Evolutionary conservation across 2,888 invertebrate genomes (phyloP).

Genomic region (Cephus pygmeus): DNA sequence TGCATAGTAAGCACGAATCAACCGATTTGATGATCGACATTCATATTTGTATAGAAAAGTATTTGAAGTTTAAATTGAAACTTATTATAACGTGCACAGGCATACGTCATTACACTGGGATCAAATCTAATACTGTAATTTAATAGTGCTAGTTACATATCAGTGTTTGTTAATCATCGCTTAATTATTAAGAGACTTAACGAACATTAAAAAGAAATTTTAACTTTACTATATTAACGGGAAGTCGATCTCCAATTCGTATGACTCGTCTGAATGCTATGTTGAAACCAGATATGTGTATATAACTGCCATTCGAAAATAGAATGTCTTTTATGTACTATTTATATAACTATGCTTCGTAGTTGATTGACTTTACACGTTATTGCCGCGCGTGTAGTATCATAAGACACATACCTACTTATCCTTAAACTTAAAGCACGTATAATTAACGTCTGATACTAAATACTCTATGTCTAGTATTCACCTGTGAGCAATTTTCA

Average conservation of each 20-base stretch:
- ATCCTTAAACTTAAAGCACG: constrained; percentile 1
- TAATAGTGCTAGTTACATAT: too few species aligned
- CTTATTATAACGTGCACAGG: neutral
- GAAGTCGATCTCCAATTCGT: too few species aligned
- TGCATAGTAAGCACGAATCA: neutral
- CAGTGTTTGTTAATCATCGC: too few species aligned
- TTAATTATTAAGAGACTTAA: too few species aligned
- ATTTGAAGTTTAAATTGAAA: neutral
- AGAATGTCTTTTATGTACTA: neutral
- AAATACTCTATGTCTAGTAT: neutral
- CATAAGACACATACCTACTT: neutral
- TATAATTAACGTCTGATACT: neutral
- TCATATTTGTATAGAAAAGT: neutral
- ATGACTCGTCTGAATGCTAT: too few species aligned
- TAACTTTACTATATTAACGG: too few species aligned
- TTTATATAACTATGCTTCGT: neutral
- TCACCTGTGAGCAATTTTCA: neutral
- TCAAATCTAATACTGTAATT: too few species aligned
- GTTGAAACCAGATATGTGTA: neutral
- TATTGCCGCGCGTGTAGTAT: constrained; percentile 3
- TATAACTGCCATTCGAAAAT: neutral
- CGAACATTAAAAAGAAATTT: too few species aligned
- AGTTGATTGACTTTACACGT: constrained; percentile 2
- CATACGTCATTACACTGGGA: too few species aligned
- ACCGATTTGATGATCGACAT: neutral